A percentile compares a stretch with the other conserved stretches of the same genome.
These are phyloP conservation scores for Nesometra sesokonis DNA, from an alignment of 35 echinoderm and acorn worm genomes.

Conservation along the genomic window DNA sequence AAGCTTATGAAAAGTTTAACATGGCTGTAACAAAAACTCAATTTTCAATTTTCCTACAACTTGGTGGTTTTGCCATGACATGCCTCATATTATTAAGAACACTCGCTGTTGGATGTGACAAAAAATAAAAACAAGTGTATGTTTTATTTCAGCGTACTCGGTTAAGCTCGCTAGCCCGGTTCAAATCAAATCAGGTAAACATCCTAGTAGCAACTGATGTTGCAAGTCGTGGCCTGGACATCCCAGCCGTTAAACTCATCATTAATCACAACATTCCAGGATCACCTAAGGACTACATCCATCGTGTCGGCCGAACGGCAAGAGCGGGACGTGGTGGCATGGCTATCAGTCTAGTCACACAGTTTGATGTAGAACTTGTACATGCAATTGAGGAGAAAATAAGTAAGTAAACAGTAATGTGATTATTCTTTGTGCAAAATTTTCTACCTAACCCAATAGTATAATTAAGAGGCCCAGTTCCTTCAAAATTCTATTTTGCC, in stretches of 20 bases:
- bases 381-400: conserved; percentile 79
- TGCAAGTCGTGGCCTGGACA: conserved; percentile 86
- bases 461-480: not conserved
- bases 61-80: too few relatives aligned
- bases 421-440: not conserved
- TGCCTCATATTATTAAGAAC: too few relatives aligned
- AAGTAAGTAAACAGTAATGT: too few relatives aligned
- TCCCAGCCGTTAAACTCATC: conserved; percentile 78
- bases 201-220: conserved; percentile 87
- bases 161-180: conserved; percentile 63
- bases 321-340: conserved; percentile 96
- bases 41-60: too few relatives aligned
- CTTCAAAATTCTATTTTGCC: too few relatives aligned
- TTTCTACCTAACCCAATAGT: not conserved
- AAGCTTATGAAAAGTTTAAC: too few relatives aligned
- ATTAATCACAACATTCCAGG: conserved; percentile 93
- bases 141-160: conserved; percentile 43
- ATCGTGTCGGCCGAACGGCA: conserved; percentile 84
- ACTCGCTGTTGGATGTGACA: too few relatives aligned
- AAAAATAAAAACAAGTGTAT: too few relatives aligned
- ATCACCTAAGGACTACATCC: conserved; percentile 94
- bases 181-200: conserved; percentile 81
- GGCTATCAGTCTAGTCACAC: conserved; percentile 90
- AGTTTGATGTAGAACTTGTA: conserved; percentile 90
- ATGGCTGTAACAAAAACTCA: too few relatives aligned